Base-by-base conservation (phyloP, 1,140 invertebrate species). In the Eupeodes corollae region DNA sequence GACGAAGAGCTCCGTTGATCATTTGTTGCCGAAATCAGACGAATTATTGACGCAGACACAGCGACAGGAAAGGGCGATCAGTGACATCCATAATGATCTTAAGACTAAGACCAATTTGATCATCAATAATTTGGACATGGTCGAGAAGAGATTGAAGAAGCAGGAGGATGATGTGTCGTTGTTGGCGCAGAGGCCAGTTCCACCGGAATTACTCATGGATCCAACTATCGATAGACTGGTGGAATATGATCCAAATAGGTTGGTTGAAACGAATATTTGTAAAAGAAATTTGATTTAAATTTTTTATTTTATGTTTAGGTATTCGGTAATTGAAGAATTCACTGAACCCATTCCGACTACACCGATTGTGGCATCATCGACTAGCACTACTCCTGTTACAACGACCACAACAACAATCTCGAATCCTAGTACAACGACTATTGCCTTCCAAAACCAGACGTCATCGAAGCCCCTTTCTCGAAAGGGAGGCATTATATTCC, bases 401-500 rank as follows among this genome's bases (percentile, higher is more conserved):
- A 21, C 48, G n/a, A 49, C 56, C 3, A 44, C 52, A 15, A 44
- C 54, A 1, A 16, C 52, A 42, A 47, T 37, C 2, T 46, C 50
- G 51, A 46, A 26, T 26, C 26, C 42, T 34, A 40, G 13, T 5
- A 40, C 35, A 26, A 26, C 21, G 21, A n/a, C 46, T 18, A 21
- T 14, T 11, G 16, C 8, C 11, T 11, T 12, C 12, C 12, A 12
- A 3, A 48, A 42, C 35, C 18, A 51, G 30, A 51, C 55, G 19
- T 46, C 57, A 6, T 47, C 55, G 0, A 68, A 68, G 51, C 53
- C 63, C 8, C 14, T 50, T 3, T 56, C 55, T 33, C 76, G 83
- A 45, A 87, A 85, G 67, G 79, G 83, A 15, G 82, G 84, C 38
- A 79, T 91, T 54, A 89, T 91, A 66, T 91, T 91, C 71, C 88